Percentiles rank a stretch among this genome's conserved stretches.
phyloP scores from a whole-genome alignment of 2,888 invertebrate genomes.

The Charanyca ferruginea region DNA sequence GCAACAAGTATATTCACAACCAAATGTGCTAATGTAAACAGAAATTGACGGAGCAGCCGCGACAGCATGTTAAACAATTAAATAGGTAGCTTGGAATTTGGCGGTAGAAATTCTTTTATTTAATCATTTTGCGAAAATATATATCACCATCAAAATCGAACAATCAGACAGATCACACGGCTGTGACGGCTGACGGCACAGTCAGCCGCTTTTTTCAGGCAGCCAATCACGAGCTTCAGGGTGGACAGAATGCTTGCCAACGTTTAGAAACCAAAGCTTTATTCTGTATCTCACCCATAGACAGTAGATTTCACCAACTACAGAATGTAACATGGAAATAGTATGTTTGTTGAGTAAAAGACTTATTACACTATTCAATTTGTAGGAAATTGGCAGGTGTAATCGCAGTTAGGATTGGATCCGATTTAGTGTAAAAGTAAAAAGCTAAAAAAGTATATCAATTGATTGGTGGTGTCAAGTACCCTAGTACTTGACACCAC shows the following conservation, averaged over 20 bases:
- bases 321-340: background rate
- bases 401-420: too few relatives aligned
- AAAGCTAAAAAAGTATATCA: too few relatives aligned
- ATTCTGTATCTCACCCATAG: constrained; percentile 2
- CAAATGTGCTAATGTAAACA: constrained; percentile 84
- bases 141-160: constrained; percentile 65
- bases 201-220: constrained; percentile 83
- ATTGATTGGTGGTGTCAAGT: too few relatives aligned
- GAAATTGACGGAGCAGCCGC: constrained; percentile 79
- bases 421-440: too few relatives aligned
- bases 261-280: constrained; percentile 66
- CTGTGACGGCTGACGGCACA: constrained; percentile 70
- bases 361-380: too few relatives aligned
- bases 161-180: constrained; percentile 77
- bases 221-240: constrained; percentile 87
- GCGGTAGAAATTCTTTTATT: constrained; percentile 72
- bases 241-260: constrained; percentile 81
- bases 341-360: too few relatives aligned
- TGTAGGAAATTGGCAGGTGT: too few relatives aligned
- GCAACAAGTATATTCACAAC: constrained; percentile 87
- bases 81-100: constrained; percentile 46
- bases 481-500: too few relatives aligned
- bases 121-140: constrained; percentile 77
- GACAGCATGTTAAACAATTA: constrained; percentile 81
- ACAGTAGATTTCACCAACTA: background rate